Percentiles rank a stretch among this genome's conserved stretches.
Evolutionary conservation across 2,888 invertebrate genomes (phyloP).

Genomic region (Patella caerulea): DNA sequence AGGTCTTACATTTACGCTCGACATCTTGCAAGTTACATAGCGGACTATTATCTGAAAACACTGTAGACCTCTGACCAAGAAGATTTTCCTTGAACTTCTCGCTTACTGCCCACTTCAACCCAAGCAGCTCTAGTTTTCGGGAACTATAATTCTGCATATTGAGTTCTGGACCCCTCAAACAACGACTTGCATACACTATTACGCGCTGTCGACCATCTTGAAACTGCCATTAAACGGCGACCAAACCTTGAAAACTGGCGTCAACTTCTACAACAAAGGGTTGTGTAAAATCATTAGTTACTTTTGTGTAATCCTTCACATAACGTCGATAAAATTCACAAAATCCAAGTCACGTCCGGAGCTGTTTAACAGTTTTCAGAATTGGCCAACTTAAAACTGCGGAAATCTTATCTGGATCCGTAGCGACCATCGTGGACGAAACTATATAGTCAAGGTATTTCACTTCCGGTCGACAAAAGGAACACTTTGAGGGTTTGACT

Average conservation of each 20-base stretch:
- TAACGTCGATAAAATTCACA: constrained; percentile 23
- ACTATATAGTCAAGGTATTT: constrained; percentile 21
- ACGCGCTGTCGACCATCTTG: constrained; percentile 10
- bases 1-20: no score
- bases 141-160: constrained; percentile 28
- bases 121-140: constrained; percentile 34
- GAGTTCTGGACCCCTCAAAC: constrained; percentile 16
- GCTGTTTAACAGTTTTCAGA: constrained; percentile 12
- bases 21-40: constrained; percentile 21
- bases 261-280: constrained; percentile 21
- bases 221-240: constrained; percentile 22
- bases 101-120: constrained; percentile 37
- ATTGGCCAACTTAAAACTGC: constrained; percentile 18
- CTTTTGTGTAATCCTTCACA: constrained; percentile 14
- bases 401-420: no score
- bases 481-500: constrained; percentile 23
- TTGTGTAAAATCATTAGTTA: constrained; percentile 15
- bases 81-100: constrained; percentile 30
- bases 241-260: constrained; percentile 22
- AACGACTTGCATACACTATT: constrained; percentile 24
- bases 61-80: constrained; percentile 13
- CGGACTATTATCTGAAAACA: constrained; percentile 26
- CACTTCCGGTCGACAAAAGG: constrained; percentile 13
- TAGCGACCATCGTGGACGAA: no score
- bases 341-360: constrained; percentile 20